These are phyloP conservation scores for Hippocampus abdominalis DNA, from an alignment of 2,113 vertebrate species.

Conservation along the genomic window DNA sequence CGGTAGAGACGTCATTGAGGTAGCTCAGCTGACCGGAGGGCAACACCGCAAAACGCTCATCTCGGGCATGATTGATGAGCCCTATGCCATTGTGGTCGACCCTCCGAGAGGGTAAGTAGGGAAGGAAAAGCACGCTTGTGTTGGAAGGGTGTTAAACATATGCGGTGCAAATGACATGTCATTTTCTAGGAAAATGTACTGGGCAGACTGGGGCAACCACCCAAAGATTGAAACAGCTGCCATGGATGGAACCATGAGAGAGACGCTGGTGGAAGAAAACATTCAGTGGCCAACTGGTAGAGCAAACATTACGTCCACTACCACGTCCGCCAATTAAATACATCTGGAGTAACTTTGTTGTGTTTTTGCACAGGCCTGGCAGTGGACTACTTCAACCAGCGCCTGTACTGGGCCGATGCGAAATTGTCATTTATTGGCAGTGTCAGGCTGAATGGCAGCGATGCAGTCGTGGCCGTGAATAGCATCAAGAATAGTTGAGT, in stretches of 20 bases:
- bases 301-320: not conserved
- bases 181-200: conserved; percentile 88
- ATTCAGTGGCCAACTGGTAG: conserved; percentile 95
- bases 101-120: conserved; percentile 80
- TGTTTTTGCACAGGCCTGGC: conserved; percentile 78
- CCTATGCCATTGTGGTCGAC: conserved; percentile 91
- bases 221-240: conserved; percentile 95
- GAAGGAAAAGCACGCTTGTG: not conserved
- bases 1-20: conserved; percentile 89
- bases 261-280: conserved; percentile 90
- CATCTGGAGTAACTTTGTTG: not conserved
- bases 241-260: conserved; percentile 92
- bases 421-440: conserved; percentile 93
- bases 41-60: conserved; percentile 90
- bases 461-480: conserved; percentile 83
- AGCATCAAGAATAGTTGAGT: conserved; percentile 82
- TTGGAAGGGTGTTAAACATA: not conserved
- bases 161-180: conserved; percentile 1
- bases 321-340: not conserved
- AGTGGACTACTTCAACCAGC: conserved; percentile 92
- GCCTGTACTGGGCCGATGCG: conserved; percentile 94
- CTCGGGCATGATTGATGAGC: conserved; percentile 95
- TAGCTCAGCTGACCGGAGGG: conserved; percentile 87
- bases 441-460: conserved; percentile 87
- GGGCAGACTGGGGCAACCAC: conserved; percentile 98